Conservation (phyloP, 2,797 vertebrate genomes). For the Morus bassanus region DNA sequence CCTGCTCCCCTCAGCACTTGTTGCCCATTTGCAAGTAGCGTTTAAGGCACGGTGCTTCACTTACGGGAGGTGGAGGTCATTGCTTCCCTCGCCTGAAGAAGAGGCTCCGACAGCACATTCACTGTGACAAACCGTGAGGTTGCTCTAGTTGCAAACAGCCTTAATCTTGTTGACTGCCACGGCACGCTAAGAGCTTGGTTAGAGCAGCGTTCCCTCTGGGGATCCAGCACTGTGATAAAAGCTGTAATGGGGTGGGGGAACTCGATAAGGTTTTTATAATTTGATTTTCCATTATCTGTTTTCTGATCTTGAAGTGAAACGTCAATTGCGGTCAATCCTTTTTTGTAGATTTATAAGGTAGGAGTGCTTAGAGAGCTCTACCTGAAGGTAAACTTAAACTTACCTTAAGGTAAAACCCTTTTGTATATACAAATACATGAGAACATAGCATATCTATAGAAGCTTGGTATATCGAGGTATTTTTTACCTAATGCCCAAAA, state of each 20-base stretch:
- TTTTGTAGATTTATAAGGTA: background rate
- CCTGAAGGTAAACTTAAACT: background rate
- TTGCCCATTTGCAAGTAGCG: background rate
- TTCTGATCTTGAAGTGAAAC: constrained; percentile 7
- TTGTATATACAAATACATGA: background rate
- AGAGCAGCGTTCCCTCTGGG: constrained; percentile 3
- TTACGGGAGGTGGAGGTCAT: background rate
- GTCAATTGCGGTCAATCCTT: background rate
- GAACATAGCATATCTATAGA: background rate
- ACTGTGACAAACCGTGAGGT: background rate
- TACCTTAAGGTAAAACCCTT: background rate
- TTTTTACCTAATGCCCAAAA: background rate
- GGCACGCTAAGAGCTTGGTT: background rate
- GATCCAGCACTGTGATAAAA: background rate
- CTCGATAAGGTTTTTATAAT: constrained; percentile 11
- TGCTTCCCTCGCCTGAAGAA: background rate
- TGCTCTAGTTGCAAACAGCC: background rate
- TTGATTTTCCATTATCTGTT: constrained; percentile 31
- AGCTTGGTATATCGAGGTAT: background rate
- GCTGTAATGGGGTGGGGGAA: background rate
- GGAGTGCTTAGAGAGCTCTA: background rate
- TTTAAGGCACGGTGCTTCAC: background rate
- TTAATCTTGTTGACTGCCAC: constrained; percentile 16
- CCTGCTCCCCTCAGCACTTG: background rate
- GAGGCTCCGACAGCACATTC: background rate